Evolutionary conservation across 2,888 invertebrate genomes (phyloP), one percentile per base, ranked within the genome.

Genomic region (Litoditis marina): DNA sequence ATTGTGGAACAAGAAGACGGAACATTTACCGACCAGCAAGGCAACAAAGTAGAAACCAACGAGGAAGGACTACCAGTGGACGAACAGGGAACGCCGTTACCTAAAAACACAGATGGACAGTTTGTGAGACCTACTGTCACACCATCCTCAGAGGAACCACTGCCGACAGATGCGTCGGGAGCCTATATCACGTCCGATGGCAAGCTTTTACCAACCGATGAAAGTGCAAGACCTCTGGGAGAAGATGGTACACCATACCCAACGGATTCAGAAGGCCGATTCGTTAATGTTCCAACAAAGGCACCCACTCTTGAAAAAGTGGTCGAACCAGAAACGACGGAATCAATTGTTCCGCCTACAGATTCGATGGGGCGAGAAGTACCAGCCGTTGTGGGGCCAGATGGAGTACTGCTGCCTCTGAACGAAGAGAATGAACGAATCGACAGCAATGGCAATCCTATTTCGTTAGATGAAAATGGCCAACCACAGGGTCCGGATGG

Each of bases 141-240:
- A 65, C 34, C 59, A 62, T n/a, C n/a, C n/a, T n/a, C n/a, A n/a
- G n/a, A 62, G 16, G 7, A 64, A 22, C 57, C 63, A 46, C 46
- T 74, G 2, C 73, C 71, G 3, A 71, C 73, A 11, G 71, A 73
- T 51, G 60, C 54, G n/a, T 49, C 63, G n/a, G 73, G 71, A 61
- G 25, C 22, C 13, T 16, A 27, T 28, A 19, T 53, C 19, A 32
- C 16, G 31, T 13, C 22, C n/a, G 73, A 78, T 57, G 72, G 73
- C 46, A 50, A 59, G 2, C 72, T 70, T 13, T 53, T 77, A 7
- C 73, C 75, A 32, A 74, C 71, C n/a, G 68, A 70, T 54, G 51
- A 2, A 19, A 11, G 44, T 13, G 60, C 60, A 27, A 58, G 50
- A 32, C 39, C 57, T 34, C 36, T 63, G 28, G 63, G 34, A 13